Conservation (phyloP, 2,113 vertebrate genomes). For the Noturus placidus region DNA sequence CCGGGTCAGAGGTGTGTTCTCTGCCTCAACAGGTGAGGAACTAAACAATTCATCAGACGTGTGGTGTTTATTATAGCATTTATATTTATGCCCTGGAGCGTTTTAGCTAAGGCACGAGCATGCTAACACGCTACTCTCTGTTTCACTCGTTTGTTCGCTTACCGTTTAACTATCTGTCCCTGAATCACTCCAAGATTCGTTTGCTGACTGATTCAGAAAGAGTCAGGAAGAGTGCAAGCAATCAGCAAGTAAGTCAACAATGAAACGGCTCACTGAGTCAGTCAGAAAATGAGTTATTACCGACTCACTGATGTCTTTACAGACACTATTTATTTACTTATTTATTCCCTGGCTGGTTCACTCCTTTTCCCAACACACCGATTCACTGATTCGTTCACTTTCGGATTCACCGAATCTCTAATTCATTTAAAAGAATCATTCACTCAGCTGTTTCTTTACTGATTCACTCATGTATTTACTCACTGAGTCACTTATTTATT, state of each 20-base stretch:
- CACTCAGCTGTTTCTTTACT: neutral
- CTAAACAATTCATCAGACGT: neutral
- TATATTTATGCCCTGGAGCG: neutral
- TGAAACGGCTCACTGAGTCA: neutral
- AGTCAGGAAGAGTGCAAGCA: neutral
- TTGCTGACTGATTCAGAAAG: neutral
- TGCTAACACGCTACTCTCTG: neutral
- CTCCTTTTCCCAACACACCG: neutral
- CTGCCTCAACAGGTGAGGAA: neutral
- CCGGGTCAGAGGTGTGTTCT: neutral
- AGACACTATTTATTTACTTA: neutral
- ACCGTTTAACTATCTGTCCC: neutral
- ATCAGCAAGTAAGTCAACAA: neutral
- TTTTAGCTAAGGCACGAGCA: conserved; percentile 1
- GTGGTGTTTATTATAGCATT: neutral
- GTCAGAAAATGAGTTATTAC: neutral
- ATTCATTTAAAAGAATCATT: neutral
- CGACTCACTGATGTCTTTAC: neutral
- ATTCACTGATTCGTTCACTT: neutral
- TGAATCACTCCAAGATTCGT: neutral
- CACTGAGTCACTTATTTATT: neutral
- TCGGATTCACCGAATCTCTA: neutral
- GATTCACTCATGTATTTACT: neutral
- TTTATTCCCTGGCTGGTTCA: neutral
- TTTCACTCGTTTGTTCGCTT: neutral